Evolutionary conservation across 2,888 invertebrate species (phyloP).

Genomic region (Malthinus seriepunctatus): DNA sequence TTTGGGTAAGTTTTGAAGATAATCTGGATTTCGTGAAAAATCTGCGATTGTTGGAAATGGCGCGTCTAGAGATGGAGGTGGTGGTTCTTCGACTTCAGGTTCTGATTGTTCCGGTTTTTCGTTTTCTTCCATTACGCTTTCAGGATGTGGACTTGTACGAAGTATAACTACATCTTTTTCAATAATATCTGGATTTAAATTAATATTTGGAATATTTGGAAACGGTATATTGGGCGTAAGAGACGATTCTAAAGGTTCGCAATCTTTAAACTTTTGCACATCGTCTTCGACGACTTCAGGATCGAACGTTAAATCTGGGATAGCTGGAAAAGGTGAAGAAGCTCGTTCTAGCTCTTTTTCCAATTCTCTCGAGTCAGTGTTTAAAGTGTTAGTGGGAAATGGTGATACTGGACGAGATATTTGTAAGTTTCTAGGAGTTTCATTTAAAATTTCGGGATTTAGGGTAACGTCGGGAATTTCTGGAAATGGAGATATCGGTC

Average conservation of each 20-base stretch:
- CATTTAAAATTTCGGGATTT: constrained; percentile 34
- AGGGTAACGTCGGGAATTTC: constrained; percentile 42
- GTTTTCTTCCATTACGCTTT: not conserved
- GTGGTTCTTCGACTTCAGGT: constrained; percentile 6
- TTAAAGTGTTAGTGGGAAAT: constrained; percentile 1
- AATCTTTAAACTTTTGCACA: constrained; percentile 33
- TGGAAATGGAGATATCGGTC: constrained; percentile 42
- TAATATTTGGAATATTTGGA: constrained; percentile 47
- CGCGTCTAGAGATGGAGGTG: not conserved
- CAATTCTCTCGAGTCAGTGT: constrained; percentile 7
- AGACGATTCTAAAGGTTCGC: constrained; percentile 28
- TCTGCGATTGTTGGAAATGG: constrained; percentile 46
- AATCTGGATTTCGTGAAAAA: constrained; percentile 38
- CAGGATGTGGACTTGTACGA: constrained; percentile 42
- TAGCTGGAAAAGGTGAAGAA: constrained; percentile 41
- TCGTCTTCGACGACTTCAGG: constrained; percentile 37
- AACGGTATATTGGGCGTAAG: constrained; percentile 41
- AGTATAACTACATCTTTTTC: constrained; percentile 44
- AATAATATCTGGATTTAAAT: constrained; percentile 44
- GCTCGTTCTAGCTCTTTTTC: constrained; percentile 33
- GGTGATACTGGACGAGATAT: constrained; percentile 11
- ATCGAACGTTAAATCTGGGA: constrained; percentile 41
- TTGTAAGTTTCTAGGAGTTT: constrained; percentile 23
- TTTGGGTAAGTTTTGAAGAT: constrained; percentile 33
- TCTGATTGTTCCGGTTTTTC: constrained; percentile 5